Percentiles rank a stretch among this genome's conserved stretches.
These are phyloP conservation scores for Cirrhinus molitorella DNA, from an alignment of 2,797 vertebrate species.

Conservation along the genomic window DNA sequence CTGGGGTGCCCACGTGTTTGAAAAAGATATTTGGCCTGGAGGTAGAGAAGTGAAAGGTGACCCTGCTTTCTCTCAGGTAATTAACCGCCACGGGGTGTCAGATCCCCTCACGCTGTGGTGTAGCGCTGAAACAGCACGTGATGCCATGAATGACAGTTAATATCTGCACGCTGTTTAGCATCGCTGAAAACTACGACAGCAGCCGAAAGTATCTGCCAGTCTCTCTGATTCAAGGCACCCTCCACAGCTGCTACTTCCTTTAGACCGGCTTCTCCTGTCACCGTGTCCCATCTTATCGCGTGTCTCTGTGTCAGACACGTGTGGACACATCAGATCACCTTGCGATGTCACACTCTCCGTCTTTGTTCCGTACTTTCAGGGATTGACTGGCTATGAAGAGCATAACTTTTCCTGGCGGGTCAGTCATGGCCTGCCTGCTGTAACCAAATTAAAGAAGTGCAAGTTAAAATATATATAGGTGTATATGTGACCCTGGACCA, in stretches of 20 bases:
- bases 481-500: too few relatives aligned
- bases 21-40: constrained; percentile 42
- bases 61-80: constrained; percentile 41
- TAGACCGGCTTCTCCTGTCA: constrained; percentile 25
- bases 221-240: constrained; percentile 60
- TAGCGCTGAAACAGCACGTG: constrained; percentile 14
- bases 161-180: constrained; percentile 53
- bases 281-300: not conserved
- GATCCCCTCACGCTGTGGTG: not conserved
- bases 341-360: not conserved
- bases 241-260: constrained; percentile 48
- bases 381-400: not conserved
- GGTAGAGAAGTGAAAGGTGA: constrained; percentile 40
- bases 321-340: constrained; percentile 25
- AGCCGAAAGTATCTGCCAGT: constrained; percentile 53
- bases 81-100: constrained; percentile 37
- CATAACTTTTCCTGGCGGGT: not conserved
- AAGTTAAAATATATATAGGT: not conserved
- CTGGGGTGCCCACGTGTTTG: not conserved
- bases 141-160: constrained; percentile 53
- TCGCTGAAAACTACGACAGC: constrained; percentile 45
- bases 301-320: not conserved
- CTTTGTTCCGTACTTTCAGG: not conserved
- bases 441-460: not conserved
- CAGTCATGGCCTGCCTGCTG: not conserved